These are phyloP conservation scores for Sussaba pulchella DNA, from an alignment of 2,888 invertebrate species.

Conservation along the genomic window DNA sequence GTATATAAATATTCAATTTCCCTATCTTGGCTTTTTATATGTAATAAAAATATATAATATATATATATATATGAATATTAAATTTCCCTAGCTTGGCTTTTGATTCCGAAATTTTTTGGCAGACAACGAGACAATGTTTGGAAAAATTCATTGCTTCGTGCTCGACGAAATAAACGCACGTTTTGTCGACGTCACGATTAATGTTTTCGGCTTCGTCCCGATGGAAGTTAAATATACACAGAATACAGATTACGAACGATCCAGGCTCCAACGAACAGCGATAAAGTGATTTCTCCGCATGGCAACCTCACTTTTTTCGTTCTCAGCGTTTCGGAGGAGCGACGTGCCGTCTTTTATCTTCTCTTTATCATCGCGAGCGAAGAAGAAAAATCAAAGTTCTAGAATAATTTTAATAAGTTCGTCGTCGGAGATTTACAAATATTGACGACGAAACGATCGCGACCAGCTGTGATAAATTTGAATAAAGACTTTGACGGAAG, in stretches of 20 bases:
- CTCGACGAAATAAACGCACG: not conserved
- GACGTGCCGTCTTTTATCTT: not conserved
- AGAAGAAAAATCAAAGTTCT: too few relatives aligned
- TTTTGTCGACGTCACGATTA: conserved; percentile 13
- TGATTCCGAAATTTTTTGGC: too few relatives aligned
- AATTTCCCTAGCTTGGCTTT: too few relatives aligned
- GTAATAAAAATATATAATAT: too few relatives aligned
- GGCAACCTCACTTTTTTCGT: conserved; percentile 1
- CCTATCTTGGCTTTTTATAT: too few relatives aligned
- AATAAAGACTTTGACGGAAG: conserved; percentile 6
- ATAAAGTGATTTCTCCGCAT: conserved; percentile 13
- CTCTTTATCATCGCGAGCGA: conserved; percentile 9
- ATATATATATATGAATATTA: too few relatives aligned
- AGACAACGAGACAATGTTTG: not conserved
- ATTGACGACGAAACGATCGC: not conserved
- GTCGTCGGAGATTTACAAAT: not conserved
- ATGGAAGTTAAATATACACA: conserved; percentile 4
- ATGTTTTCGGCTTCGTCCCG: not conserved
- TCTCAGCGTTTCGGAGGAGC: not conserved
- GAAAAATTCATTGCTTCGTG: conserved; percentile 1
- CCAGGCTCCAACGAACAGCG: conserved; percentile 23
- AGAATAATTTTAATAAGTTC: conserved; percentile 13
- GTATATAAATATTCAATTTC: too few relatives aligned
- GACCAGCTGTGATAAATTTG: conserved; percentile 23
- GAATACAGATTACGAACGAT: conserved; percentile 18